Percentiles rank a stretch among this genome's conserved stretches.
phyloP scores from a whole-genome alignment of 2,113 vertebrate genomes.

The Cheilinus undulatus region DNA sequence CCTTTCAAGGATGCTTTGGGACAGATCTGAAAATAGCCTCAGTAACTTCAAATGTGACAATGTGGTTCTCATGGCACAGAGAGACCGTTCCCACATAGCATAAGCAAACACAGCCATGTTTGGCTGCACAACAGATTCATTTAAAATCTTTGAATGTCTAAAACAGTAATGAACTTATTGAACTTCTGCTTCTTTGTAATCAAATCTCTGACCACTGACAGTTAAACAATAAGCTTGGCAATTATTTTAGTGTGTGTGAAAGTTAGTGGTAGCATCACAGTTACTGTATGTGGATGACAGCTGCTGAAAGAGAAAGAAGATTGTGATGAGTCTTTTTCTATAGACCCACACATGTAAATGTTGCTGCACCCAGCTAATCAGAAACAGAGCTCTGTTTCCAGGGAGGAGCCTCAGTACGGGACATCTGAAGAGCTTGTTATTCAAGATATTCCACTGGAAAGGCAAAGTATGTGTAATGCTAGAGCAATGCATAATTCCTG shows the following conservation, averaged over 20 bases:
- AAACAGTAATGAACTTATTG: background rate
- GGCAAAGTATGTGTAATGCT: slow-evolving; percentile 5
- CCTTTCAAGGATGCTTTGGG: slow-evolving; percentile 65
- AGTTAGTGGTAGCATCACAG: slow-evolving; percentile 1
- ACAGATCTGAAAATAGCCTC: slow-evolving; percentile 70
- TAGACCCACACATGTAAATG: slow-evolving; percentile 40
- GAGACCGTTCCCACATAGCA: slow-evolving; percentile 40
- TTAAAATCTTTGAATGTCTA: background rate
- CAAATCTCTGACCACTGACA: slow-evolving; percentile 6
- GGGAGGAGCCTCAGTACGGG: slow-evolving; percentile 55
- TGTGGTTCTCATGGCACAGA: slow-evolving; percentile 41
- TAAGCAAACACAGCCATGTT: background rate
- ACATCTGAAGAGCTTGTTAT: slow-evolving; percentile 59
- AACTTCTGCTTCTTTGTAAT: background rate
- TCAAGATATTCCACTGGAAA: slow-evolving; percentile 55
- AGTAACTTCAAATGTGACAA: slow-evolving; percentile 40
- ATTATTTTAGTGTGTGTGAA: slow-evolving; percentile 8
- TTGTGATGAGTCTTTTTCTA: slow-evolving; percentile 22
- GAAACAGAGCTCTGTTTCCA: slow-evolving; percentile 68
- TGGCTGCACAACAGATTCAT: background rate
- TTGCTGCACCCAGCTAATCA: slow-evolving; percentile 56
- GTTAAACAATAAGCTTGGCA: slow-evolving; percentile 5
- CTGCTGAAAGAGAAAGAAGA: slow-evolving; percentile 36
- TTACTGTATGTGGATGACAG: slow-evolving; percentile 21
- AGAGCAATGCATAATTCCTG: slow-evolving; percentile 1